A percentile compares a stretch with the other conserved stretches of the same genome.
Conservation (phyloP, 2,888 invertebrate genomes). For the Eudemis profundana region DNA sequence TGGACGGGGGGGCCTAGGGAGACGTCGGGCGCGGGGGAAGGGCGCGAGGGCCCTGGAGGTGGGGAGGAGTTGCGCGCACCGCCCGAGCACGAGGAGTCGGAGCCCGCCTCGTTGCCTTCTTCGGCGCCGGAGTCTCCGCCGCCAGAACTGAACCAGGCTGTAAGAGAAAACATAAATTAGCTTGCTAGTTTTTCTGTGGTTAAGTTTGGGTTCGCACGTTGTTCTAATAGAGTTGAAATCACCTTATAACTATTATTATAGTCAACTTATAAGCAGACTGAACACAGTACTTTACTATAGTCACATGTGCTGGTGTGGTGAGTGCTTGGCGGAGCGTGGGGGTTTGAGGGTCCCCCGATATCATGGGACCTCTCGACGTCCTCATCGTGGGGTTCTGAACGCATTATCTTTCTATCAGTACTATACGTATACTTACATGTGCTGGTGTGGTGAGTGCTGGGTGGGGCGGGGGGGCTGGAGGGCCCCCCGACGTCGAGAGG, state of each 20-base stretch:
- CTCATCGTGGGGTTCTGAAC: constrained; percentile 87
- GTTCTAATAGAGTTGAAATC: too few species aligned
- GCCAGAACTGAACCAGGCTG: constrained; percentile 89
- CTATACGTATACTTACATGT: constrained; percentile 73
- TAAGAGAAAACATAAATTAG: constrained; percentile 51
- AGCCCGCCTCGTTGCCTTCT: constrained; percentile 88
- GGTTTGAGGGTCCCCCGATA: constrained; percentile 94
- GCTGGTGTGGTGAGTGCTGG: constrained; percentile 68
- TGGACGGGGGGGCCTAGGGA: constrained; percentile 97
- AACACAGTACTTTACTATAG: too few species aligned
- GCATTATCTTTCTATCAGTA: too few species aligned
- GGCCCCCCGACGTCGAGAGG: constrained; percentile 95
- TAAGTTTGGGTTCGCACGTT: too few species aligned
- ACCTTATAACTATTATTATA: too few species aligned
- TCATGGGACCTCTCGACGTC: constrained; percentile 94
- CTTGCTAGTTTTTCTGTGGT: neutral
- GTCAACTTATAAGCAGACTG: too few species aligned
- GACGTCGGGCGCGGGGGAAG: constrained; percentile 95
- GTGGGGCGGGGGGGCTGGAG: constrained; percentile 91
- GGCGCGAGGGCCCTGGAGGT: constrained; percentile 84
- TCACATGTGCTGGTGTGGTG: constrained; percentile 73
- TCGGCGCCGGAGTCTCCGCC: constrained; percentile 87
- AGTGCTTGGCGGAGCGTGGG: constrained; percentile 86
- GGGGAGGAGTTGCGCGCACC: constrained; percentile 84
- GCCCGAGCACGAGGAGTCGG: constrained; percentile 91